Base-by-base conservation (phyloP, 2,113 vertebrate species). In the Gila orcuttii region DNA sequence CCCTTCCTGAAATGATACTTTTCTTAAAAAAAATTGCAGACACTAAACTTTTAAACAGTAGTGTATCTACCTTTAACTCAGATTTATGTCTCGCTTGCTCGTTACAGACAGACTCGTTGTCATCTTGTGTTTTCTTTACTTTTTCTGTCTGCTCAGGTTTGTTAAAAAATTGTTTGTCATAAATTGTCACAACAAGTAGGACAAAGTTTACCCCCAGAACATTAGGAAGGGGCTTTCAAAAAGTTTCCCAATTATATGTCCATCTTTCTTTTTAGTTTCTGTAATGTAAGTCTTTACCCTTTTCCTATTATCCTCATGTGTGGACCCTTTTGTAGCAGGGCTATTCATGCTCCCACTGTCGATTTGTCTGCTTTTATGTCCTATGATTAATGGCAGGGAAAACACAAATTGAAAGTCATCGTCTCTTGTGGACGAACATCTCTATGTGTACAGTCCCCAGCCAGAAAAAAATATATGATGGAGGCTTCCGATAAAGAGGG, bases 221-320 rank as follows among this genome's bases (percentile, higher is more conserved):
- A 8, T 33, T 52, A 52, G 17, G 4, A 66, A 69, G 21, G 28
- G 31, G 17, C 25, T 4, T 68, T 68, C 17, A 68, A 33, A 69
- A 10, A 66, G 28, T 55, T 69, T 69, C 7, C 62, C 62, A 33
- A 82, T 66, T 82, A 68, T 15, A 45, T 64, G 60, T 47, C 42
- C 42, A 33, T 31, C 19, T 33, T 68, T 82, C 8, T 36, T 57
- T 78, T 25, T 6, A 60, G 55, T 39, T 79, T 82, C 19, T 28
- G 8, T 52, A 25, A 45, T 68, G 25, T 68, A 15, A 50, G 39
- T 50, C 25, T 33, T 19, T 21, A 13, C 68, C 17, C 28, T 33
- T 6, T 10, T 69, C 79, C n/a, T 47, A 6, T 81, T 81, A 64
- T 81, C 60, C 79, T 66, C n/a, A 33, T 68, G 31, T 52, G 19